These are phyloP conservation scores for Deroplatys truncata DNA, from an alignment of 2,888 invertebrate genomes.

Conservation along the genomic window DNA sequence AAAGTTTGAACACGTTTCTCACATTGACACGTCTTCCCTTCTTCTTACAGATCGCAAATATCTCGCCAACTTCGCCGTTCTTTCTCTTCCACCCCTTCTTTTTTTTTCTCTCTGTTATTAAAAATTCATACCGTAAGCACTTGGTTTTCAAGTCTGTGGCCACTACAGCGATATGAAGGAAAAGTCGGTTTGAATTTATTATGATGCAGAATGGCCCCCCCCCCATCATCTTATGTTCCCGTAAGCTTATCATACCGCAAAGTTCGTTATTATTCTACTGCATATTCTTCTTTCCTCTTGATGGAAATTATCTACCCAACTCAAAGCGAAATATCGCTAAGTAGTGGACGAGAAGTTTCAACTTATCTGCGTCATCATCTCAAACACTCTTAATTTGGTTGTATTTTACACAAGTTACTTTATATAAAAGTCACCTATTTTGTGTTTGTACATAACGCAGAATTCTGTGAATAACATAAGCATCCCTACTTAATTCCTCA, in stretches of 20 bases:
- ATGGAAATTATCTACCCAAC: neutral
- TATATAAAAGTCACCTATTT: too few relatives aligned
- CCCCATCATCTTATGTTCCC: neutral
- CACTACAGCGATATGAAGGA: neutral
- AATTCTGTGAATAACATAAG: too few relatives aligned
- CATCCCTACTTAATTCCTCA: too few relatives aligned
- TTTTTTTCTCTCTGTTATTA: neutral
- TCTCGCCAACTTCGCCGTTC: neutral
- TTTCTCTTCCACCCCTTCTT: too few relatives aligned
- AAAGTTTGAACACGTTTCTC: neutral
- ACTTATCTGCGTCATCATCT: neutral
- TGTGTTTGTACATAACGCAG: too few relatives aligned
- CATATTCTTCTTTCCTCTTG: neutral
- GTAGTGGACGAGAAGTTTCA: neutral
- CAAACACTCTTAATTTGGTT: neutral
- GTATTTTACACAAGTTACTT: too few relatives aligned
- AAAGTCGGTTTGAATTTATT: neutral
- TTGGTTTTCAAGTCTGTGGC: neutral
- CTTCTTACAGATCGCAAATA: neutral
- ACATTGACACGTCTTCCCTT: neutral
- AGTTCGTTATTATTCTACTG: neutral
- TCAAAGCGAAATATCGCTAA: neutral
- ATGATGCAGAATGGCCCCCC: neutral
- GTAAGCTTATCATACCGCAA: neutral
- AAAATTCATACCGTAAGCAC: neutral